Base-by-base conservation (phyloP, 2,113 vertebrate genomes). In the Saguinus midas region DNA sequence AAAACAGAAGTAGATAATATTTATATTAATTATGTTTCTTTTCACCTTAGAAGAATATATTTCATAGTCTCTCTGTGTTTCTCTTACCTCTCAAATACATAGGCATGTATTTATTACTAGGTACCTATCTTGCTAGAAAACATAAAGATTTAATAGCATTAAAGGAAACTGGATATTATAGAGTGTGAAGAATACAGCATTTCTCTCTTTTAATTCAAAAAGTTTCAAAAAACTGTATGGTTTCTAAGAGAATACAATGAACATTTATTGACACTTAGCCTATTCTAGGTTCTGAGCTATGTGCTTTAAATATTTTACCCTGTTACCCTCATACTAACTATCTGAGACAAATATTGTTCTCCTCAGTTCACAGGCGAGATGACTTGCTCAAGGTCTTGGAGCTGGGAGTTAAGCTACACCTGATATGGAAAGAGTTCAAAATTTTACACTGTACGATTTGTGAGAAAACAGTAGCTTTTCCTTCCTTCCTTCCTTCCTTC, bases 1-100 rank as follows among this genome's bases (percentile, higher is more conserved):
- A 52, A 95, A 87, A 96, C 75, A 89, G 96, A 92, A 96, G 85
- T 64, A 17, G 78, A 96, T 29, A 70, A 95, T 98, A 95, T 97
- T 95, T 97, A 90, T 64, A 88, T 95, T 97, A 96, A 91, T 96
- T 94, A 43, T 87, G 90, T 85, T 78, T n/a, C 18, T 90, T 87
- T 86, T 88, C n/a, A 29, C 6, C 32, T 90, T 78, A 58, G 73
- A 92, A 55, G 61, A 61, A 8, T 37, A 18, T 13, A 18, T 50
- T 55, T 90, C 86, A 86, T 4, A 8, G 6, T 64, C 12, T 58
- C 11, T 37, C 37, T 66, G 23, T 76, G 32, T 85, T 80, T 78
- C 37, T 45, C 8, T 52, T 37, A 14, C 72, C 8, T 82, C 45
- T 90, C 58, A 48, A 58, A 40, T 11, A 35, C 27, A 23, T 18